Conservation (phyloP, 2,888 invertebrate genomes). For the Odontothrips loti region DNA sequence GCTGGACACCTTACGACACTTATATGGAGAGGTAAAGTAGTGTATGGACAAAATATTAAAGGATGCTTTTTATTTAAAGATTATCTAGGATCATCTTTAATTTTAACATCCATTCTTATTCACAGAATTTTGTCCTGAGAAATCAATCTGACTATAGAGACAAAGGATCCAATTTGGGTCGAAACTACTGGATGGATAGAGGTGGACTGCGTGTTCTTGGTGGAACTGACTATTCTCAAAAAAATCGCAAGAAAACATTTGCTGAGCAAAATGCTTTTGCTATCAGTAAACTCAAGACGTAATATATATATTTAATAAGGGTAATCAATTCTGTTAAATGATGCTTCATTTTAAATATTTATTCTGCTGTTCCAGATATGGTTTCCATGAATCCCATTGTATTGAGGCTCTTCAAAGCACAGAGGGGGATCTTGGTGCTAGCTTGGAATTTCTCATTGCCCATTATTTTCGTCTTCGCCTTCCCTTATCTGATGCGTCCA, state of each 20-base stretch:
- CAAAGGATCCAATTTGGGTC: conserved; percentile 62
- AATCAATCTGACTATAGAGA: conserved; percentile 55
- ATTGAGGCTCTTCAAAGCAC: conserved; percentile 66
- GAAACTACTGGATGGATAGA: conserved; percentile 71
- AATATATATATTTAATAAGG: conserved; percentile 37
- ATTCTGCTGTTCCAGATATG: conserved; percentile 55
- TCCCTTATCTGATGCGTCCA: conserved; percentile 41
- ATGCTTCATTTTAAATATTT: conserved; percentile 4
- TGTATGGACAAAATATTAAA: conserved; percentile 3
- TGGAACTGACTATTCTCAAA: conserved; percentile 62
- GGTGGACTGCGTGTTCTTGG: conserved; percentile 71
- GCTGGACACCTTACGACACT: conserved; percentile 66
- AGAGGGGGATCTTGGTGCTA: conserved; percentile 64
- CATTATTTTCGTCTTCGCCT: conserved; percentile 60
- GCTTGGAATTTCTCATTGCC: conserved; percentile 63
- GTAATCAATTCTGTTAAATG: conserved; percentile 27
- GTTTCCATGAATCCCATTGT: conserved; percentile 71
- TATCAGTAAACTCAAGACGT: conserved; percentile 66
- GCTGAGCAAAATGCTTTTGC: conserved; percentile 67
- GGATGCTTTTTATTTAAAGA: conserved; percentile 15
- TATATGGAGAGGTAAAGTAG: conserved; percentile 67
- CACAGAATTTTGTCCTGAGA: conserved; percentile 51
- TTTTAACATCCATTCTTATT: too few species aligned
- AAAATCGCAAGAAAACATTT: conserved; percentile 54
- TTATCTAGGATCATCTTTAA: too few species aligned